Conservation (phyloP, 2,113 vertebrate genomes). For the Heloderma charlesbogerti region DNA sequence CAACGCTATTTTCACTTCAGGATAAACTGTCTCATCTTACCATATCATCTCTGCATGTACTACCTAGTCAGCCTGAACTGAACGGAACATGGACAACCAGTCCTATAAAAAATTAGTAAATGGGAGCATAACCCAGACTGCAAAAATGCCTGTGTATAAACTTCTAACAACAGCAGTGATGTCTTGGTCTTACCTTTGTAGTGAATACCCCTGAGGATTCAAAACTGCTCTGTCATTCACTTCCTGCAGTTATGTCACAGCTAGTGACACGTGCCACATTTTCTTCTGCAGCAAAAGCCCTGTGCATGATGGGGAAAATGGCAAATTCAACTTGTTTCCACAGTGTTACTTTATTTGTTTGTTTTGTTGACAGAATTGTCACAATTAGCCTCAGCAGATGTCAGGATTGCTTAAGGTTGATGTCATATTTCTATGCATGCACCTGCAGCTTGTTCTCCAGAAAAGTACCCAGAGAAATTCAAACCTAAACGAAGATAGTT, state of each 20-base stretch:
- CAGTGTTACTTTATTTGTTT: neutral
- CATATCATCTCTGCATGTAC: neutral
- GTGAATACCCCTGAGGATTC: neutral
- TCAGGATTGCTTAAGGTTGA: neutral
- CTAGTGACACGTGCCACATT: neutral
- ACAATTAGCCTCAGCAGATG: neutral
- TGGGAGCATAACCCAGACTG: too few relatives aligned
- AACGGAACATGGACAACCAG: neutral
- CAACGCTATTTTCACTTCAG: too few relatives aligned
- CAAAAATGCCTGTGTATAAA: too few relatives aligned
- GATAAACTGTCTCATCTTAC: neutral
- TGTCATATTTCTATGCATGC: neutral
- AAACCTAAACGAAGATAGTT: neutral
- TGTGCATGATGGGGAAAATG: neutral
- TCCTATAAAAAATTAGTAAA: too few relatives aligned
- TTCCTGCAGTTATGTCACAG: neutral
- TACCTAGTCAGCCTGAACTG: neutral
- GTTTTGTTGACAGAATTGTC: neutral
- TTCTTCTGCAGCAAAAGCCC: neutral
- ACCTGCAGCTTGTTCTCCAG: neutral
- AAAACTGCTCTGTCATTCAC: neutral
- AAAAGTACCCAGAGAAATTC: neutral
- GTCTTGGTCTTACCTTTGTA: neutral
- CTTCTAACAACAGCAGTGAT: too few relatives aligned
- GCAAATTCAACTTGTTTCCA: neutral